phyloP scores from a whole-genome alignment of 2,797 vertebrate species.

The Hemitrygon akajei region DNA sequence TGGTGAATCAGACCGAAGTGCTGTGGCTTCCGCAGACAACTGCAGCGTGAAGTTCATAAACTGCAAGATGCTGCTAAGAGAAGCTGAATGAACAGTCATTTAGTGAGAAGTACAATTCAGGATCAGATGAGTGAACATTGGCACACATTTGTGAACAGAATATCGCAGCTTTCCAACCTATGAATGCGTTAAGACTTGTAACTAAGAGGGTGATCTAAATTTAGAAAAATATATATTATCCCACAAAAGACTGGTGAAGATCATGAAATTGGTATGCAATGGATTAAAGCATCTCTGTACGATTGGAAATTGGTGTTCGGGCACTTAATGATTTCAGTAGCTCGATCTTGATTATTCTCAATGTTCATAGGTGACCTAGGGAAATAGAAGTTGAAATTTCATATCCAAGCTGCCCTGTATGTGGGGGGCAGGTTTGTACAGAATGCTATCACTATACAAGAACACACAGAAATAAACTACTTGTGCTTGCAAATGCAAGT shows the following conservation, averaged over 20 bases:
- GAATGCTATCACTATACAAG: neutral
- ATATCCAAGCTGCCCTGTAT: neutral
- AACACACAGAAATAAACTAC: neutral
- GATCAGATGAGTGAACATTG: neutral
- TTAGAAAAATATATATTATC: neutral
- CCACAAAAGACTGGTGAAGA: neutral
- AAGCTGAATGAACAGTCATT: neutral
- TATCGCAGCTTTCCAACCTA: neutral
- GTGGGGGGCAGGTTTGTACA: neutral
- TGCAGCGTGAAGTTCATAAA: neutral
- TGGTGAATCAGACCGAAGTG: neutral
- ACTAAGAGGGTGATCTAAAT: neutral
- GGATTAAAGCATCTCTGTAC: neutral
- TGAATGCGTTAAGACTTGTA: neutral
- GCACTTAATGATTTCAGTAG: neutral
- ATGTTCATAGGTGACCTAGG: conserved; percentile 9
- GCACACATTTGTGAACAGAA: neutral
- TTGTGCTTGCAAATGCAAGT: neutral
- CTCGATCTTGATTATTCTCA: neutral
- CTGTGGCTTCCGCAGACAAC: neutral
- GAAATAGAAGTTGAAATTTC: neutral
- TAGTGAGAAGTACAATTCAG: neutral
- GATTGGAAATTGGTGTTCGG: neutral
- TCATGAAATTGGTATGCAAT: neutral
- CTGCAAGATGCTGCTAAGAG: neutral